Conservation (phyloP, 2,888 invertebrate species). For the Trichopria drosophilae region DNA sequence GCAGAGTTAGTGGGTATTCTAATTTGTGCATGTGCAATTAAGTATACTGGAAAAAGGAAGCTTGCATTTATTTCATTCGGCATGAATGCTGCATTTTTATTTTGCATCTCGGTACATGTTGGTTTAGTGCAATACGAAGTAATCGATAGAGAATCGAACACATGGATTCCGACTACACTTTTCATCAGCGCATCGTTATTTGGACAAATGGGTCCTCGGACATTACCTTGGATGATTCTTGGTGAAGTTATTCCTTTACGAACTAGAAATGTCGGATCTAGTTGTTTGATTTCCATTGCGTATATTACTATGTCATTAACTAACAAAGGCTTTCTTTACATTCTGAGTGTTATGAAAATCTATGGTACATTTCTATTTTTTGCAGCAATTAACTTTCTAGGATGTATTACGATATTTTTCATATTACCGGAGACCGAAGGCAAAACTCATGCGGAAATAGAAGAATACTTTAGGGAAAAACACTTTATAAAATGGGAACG, state of each 20-base stretch:
- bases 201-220: conserved; percentile 70
- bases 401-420: conserved; percentile 69
- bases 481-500: no score
- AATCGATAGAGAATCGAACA: conserved; percentile 36
- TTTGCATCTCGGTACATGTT: conserved; percentile 65
- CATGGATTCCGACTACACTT: conserved; percentile 71
- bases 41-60: conserved; percentile 73
- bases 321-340: conserved; percentile 73
- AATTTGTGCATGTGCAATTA: conserved; percentile 69
- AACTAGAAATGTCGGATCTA: conserved; percentile 72
- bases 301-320: conserved; percentile 76
- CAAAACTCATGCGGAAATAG: conserved; percentile 71
- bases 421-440: conserved; percentile 83
- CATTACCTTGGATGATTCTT: conserved; percentile 79
- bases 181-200: conserved; percentile 70
- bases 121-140: conserved; percentile 42
- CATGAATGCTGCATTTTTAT: conserved; percentile 69
- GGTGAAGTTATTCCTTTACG: conserved; percentile 67
- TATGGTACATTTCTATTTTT: conserved; percentile 76
- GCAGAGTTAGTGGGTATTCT: conserved; percentile 71
- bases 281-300: conserved; percentile 72
- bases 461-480: conserved; percentile 72
- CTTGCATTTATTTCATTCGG: conserved; percentile 69
- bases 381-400: conserved; percentile 66
- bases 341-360: conserved; percentile 67